Conservation (phyloP, 2,113 vertebrate species). For the Rhea americana region DNA sequence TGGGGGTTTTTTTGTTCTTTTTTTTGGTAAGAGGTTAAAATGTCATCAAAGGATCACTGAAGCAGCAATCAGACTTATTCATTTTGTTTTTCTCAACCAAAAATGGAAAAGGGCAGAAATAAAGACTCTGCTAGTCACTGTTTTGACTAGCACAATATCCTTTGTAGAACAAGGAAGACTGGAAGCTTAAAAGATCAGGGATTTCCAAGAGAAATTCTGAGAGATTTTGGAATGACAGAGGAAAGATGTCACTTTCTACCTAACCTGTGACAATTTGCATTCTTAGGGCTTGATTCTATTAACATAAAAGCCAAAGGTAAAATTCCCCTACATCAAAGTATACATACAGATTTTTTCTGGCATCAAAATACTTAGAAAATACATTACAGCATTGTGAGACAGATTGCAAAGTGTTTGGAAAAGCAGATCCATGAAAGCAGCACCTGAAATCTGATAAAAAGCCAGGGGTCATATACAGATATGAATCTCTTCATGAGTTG, state of each 20-base stretch:
- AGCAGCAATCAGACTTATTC: not conserved
- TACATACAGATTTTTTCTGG: not conserved
- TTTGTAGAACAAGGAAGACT: not conserved
- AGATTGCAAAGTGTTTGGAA: not conserved
- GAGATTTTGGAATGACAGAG: constrained; percentile 2
- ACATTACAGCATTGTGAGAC: not conserved
- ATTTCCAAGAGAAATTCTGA: constrained; percentile 4
- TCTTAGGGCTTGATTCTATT: not conserved
- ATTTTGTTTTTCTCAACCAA: not conserved
- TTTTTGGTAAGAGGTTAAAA: constrained; percentile 13
- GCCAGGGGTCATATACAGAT: not conserved
- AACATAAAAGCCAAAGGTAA: constrained; percentile 40
- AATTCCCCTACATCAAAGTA: not conserved
- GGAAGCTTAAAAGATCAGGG: constrained; percentile 23
- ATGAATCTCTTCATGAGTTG: not conserved
- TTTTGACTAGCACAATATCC: not conserved
- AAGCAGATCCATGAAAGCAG: not conserved
- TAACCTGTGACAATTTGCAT: not conserved
- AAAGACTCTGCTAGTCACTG: not conserved
- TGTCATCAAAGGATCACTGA: constrained; percentile 20
- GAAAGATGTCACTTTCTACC: not conserved
- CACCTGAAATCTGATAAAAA: not conserved
- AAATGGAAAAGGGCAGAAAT: constrained; percentile 13
- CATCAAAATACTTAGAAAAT: constrained; percentile 35
- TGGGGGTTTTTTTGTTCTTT: not conserved